Base-by-base conservation (phyloP, 2,113 vertebrate genomes). In the Rhombomys opimus region DNA sequence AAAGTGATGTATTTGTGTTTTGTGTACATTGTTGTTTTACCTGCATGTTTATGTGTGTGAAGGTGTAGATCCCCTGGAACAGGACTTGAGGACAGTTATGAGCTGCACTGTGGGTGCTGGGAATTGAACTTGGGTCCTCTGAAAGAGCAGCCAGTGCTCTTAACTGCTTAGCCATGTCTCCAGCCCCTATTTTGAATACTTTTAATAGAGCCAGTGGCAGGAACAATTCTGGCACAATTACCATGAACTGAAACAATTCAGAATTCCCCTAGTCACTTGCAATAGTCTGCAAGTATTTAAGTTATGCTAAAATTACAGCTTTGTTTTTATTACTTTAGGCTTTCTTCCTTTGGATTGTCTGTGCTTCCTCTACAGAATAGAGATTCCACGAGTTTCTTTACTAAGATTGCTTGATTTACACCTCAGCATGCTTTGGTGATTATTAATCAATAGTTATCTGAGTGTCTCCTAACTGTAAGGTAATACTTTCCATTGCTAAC, bases 251-350 rank as follows among this genome's bases (percentile, higher is more conserved):
- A 97, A 54, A 89, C 67, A 67, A 72, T 41, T 96, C 72, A 86
- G 82, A 63, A 65, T 96, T 80, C 65, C 78, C 15, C 46, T 5
- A 59, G 61, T 85, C 25, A 68, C 82, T 38, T n/a, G 17, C 12
- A 93, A 1, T 89, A 59, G 73, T 73, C 63, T 46, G 20, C 78
- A 85, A 88, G 76, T 65, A 63, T 85, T 94, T 61, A 92, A 96
- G 76, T 67, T 86, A 52, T 91, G 25, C 84, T 41, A 30, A 65
- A 76, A 65, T 92, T 57, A 52, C 96, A 89, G 73, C 88, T 72
- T 67, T 50, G 30, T 46, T 92, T 2, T 93, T 93, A 70, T 93
- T 94, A 52, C 88, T 96, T 95, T 85, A 96, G 93, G 32, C 38
- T 87, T 82, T 95, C 87, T 95, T 18, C 41, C 78, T 93, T 68